Percentiles rank a stretch among this genome's conserved stretches.
phyloP scores from a whole-genome alignment of 1,140 invertebrate species.

The Gonatopus flavifemur region DNA sequence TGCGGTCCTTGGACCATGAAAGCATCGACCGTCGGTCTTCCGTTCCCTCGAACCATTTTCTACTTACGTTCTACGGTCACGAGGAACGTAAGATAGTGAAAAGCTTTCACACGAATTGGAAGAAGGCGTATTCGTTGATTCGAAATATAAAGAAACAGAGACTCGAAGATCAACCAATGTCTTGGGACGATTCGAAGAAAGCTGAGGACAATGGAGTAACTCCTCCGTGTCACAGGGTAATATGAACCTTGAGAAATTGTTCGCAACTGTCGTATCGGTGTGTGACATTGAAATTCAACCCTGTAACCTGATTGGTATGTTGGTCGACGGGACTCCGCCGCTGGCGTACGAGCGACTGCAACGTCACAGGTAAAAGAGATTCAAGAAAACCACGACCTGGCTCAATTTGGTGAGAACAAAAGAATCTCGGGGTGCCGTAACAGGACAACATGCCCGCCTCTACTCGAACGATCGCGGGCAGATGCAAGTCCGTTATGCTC shows the following conservation, averaged over 20 bases:
- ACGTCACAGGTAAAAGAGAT: too few species aligned
- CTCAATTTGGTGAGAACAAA: slow-evolving; percentile 51
- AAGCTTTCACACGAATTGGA: neutral
- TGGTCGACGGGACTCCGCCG: too few species aligned
- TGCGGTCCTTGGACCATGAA: too few species aligned
- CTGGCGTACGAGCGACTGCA: slow-evolving; percentile 12
- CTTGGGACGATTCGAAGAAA: slow-evolving; percentile 51
- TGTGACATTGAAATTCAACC: too few species aligned
- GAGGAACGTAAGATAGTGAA: neutral
- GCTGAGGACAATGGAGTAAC: slow-evolving; percentile 55
- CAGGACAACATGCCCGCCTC: slow-evolving; percentile 41
- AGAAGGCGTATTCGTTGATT: neutral
- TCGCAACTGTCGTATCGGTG: too few species aligned
- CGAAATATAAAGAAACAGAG: slow-evolving; percentile 1
- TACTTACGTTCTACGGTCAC: neutral
- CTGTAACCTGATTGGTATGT: too few species aligned
- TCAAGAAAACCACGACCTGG: slow-evolving; percentile 17
- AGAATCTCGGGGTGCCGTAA: slow-evolving; percentile 51
- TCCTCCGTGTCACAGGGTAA: slow-evolving; percentile 57
- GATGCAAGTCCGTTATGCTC: too few species aligned
- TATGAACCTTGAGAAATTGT: slow-evolving; percentile 49
- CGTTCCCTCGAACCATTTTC: neutral
- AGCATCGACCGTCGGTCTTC: too few species aligned
- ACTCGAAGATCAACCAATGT: slow-evolving; percentile 20
- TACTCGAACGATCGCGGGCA: too few species aligned